These are phyloP conservation scores for Lucilia sericata DNA, from an alignment of 1,140 invertebrate genomes.

Conservation along the genomic window DNA sequence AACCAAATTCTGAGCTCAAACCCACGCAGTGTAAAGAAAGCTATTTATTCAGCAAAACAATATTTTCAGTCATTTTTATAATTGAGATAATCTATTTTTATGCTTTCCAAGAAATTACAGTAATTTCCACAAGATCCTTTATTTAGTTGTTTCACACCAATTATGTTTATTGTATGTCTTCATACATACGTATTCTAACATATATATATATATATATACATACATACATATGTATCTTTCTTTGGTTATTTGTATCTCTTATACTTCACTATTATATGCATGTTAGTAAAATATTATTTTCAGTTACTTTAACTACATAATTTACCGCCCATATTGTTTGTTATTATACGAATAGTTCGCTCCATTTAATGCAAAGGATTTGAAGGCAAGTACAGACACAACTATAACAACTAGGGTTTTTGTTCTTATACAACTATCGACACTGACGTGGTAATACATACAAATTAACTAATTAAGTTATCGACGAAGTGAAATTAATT, in stretches of 20 bases:
- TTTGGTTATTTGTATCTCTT: too few relatives aligned
- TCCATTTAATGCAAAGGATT: too few relatives aligned
- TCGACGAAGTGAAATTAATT: slow-evolving; percentile 40
- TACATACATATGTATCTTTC: neutral
- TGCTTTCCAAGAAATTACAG: neutral
- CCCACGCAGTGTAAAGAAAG: neutral
- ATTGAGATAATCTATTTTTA: neutral
- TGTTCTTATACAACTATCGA: neutral
- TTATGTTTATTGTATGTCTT: neutral
- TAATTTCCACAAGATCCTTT: neutral
- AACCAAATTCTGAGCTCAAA: too few relatives aligned
- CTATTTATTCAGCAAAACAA: neutral
- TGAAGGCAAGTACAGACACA: too few relatives aligned
- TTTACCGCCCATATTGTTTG: too few relatives aligned
- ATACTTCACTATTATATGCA: too few relatives aligned
- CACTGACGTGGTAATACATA: slow-evolving; percentile 27
- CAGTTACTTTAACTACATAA: too few relatives aligned
- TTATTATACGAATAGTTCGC: too few relatives aligned
- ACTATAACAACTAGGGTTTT: neutral
- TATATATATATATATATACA: too few relatives aligned
- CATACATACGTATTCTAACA: too few relatives aligned
- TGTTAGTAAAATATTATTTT: too few relatives aligned
- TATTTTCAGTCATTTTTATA: neutral
- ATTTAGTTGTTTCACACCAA: slow-evolving; percentile 10
- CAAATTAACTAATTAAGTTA: slow-evolving; percentile 42